Evolutionary conservation across 2,888 invertebrate species (phyloP).

Genomic region (Cepaea hortensis): DNA sequence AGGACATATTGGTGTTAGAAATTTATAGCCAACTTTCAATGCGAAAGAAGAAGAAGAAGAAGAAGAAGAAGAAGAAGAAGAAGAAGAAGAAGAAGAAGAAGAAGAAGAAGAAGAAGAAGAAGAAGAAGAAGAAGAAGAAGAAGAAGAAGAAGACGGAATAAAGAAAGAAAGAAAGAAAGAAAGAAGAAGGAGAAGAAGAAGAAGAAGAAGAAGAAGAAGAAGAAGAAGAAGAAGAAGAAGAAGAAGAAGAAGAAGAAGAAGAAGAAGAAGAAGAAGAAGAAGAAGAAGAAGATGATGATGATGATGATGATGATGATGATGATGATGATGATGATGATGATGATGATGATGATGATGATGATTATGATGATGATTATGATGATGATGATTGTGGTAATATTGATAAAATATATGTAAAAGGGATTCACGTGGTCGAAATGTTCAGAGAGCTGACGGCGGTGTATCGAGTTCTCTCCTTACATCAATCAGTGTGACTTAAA

Average conservation of each 20-base stretch:
- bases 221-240: conserved; percentile 39
- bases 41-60: conserved; percentile 12
- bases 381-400: too few species aligned
- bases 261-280: conserved; percentile 34
- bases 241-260: conserved; percentile 39
- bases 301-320: background rate
- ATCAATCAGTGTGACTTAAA: too few species aligned
- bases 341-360: too few species aligned
- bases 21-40: too few species aligned
- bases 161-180: background rate
- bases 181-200: conserved; percentile 38
- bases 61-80: conserved; percentile 38
- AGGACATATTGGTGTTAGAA: too few species aligned
- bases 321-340: too few species aligned
- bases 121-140: conserved; percentile 35
- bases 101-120: conserved; percentile 34
- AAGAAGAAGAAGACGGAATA: too few species aligned
- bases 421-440: too few species aligned
- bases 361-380: too few species aligned
- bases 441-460: too few species aligned
- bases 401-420: too few species aligned
- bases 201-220: conserved; percentile 39
- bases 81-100: conserved; percentile 39
- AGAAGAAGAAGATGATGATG: conserved; percentile 12
- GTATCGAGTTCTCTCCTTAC: too few species aligned